Percentiles rank a stretch among this genome's conserved stretches.
phyloP scores from a whole-genome alignment of 1,140 invertebrate species.

The Phymorhynchus buccinoides region DNA sequence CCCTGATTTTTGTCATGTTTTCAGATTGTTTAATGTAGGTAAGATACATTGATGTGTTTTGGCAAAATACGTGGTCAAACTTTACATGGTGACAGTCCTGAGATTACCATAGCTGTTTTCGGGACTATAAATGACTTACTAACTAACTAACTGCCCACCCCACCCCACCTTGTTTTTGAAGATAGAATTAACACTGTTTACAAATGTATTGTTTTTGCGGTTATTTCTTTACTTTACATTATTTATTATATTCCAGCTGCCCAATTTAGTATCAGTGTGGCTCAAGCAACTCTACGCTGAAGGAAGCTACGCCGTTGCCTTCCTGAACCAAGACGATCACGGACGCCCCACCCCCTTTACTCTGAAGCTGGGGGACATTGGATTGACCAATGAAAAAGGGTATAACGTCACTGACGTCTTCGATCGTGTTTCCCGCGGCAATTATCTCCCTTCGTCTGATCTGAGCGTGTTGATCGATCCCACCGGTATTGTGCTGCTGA shows the following conservation, averaged over 20 bases:
- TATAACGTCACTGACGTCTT: slow-evolving; percentile 85
- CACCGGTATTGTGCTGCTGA: slow-evolving; percentile 78
- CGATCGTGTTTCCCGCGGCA: slow-evolving; percentile 74
- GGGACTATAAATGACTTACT: too few species aligned
- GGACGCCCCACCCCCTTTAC: slow-evolving; percentile 48
- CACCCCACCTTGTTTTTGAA: neutral
- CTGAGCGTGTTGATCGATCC: slow-evolving; percentile 95
- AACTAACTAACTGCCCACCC: neutral
- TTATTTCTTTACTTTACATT: neutral
- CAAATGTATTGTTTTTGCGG: neutral
- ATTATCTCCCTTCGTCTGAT: slow-evolving; percentile 86
- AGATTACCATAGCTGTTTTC: too few species aligned
- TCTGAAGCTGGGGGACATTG: slow-evolving; percentile 82
- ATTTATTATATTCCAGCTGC: slow-evolving; percentile 21
- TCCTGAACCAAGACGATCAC: slow-evolving; percentile 57
- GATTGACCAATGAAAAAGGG: slow-evolving; percentile 83
- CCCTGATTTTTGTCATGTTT: too few species aligned
- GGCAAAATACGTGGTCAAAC: too few species aligned
- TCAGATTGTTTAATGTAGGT: too few species aligned
- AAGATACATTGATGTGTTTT: too few species aligned
- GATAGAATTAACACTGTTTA: too few species aligned
- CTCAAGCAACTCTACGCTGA: slow-evolving; percentile 50
- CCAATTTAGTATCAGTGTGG: slow-evolving; percentile 56
- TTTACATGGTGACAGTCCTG: too few species aligned
- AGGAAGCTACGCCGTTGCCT: slow-evolving; percentile 58